Conservation (phyloP, 2,113 vertebrate genomes). For the Nannospalax galili region DNA sequence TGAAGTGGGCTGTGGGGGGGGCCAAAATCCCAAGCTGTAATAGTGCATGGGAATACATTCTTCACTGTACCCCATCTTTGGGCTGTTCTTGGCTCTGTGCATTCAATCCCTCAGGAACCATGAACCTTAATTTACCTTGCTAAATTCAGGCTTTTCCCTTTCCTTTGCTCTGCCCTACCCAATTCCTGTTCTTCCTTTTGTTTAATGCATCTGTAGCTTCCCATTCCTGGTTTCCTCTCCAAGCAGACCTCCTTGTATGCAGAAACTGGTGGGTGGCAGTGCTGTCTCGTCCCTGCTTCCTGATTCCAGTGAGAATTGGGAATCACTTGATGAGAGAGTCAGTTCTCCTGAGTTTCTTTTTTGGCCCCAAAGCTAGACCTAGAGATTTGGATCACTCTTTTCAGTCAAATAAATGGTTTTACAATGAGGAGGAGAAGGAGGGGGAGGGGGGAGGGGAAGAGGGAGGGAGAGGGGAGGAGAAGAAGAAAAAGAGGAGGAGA, state of each 20-base stretch:
- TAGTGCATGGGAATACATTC: slow-evolving; percentile 81
- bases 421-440: too few species aligned
- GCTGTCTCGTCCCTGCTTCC: slow-evolving; percentile 57
- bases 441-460: background rate
- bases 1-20: slow-evolving; percentile 83
- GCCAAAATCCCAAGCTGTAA: too few species aligned
- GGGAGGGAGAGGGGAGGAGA: too few species aligned
- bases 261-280: slow-evolving; percentile 60
- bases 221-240: slow-evolving; percentile 68
- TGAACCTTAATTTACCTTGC: slow-evolving; percentile 81
- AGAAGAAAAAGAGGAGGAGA: too few species aligned
- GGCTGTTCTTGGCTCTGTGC: slow-evolving; percentile 79
- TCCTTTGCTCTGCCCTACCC: slow-evolving; percentile 54
- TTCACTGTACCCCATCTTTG: slow-evolving; percentile 76
- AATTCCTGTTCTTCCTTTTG: slow-evolving; percentile 47
- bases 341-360: slow-evolving; percentile 55
- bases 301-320: slow-evolving; percentile 50
- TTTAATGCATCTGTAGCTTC: slow-evolving; percentile 67
- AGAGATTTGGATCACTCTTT: slow-evolving; percentile 75
- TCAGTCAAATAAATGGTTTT: slow-evolving; percentile 82
- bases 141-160: slow-evolving; percentile 72
- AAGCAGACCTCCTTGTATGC: slow-evolving; percentile 72
- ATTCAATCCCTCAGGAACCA: slow-evolving; percentile 80
- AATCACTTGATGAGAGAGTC: slow-evolving; percentile 60
- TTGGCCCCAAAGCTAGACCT: slow-evolving; percentile 69